Evolutionary conservation across 2,797 vertebrate genomes (phyloP), one percentile per base, ranked within the genome.

Genomic region (Paedocypris micromegethes): DNA sequence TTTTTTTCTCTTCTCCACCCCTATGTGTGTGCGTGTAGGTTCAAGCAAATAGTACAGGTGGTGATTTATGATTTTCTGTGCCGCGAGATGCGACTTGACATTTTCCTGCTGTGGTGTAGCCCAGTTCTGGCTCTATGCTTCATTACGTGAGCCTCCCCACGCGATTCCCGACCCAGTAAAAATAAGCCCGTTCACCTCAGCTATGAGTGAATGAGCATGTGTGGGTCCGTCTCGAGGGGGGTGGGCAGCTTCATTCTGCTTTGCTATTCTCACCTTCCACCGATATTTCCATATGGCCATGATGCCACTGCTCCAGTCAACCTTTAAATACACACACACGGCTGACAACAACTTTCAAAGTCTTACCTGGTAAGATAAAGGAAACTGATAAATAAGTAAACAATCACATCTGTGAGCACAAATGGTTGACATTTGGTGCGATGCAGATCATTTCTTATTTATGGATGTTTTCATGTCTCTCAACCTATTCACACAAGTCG

Each of bases 51-150:
- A 68, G 69, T 75, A 72, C 69, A 61, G 68, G 64, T 70, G 77
- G 81, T 86, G 84, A 88, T 87, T 89, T 88, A 86, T 85, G 82
- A 77, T 86, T 87, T 83, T 85, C 80, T 85, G 79, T 75, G 78
- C 77, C 77, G 75, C 69, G 79, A 86, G 87, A 90, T 85, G 85
- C 81, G 82, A 85, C 85, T 79, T 89, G 86, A 89, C 87, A 89
- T 91, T 90, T 90, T 88, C 87, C 88, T 87, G 84, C 87, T 88
- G 86, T 88, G 85, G 85, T 78, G 84, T 87, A 87, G 86, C 87
- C 87, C 85, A 89, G 79, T 85, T 90, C 82, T 83, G 85, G 78
- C 85, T 83, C 79, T 78, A 84, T 74, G 85, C 83, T 88, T 90
- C 87, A 88, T 88, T 89, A 84, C 78, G 58, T 84, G 69, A 76